Evolutionary conservation across 2,113 vertebrate species (phyloP), one percentile per base, ranked within the genome.

Genomic region (Plecturocebus donacophilus): DNA sequence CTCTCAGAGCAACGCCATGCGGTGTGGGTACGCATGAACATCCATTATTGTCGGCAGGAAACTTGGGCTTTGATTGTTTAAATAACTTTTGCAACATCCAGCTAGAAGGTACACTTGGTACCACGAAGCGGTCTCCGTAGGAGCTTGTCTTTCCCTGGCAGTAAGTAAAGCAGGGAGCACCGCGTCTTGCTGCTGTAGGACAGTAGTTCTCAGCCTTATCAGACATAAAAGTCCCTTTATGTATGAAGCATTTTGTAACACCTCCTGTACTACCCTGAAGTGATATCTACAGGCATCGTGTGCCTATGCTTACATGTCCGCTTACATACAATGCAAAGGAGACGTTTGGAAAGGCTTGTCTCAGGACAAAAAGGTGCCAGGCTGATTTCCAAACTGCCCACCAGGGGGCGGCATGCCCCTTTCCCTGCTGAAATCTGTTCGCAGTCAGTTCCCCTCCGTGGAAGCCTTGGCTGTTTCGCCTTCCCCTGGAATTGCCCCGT

Each of bases 401-500:
- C 84, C 66, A 96, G 95, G 81, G 92, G 95, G 92, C 84, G 7
- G 21, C 11, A 71, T 7, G 6, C 16, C 35, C 1, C 70, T 13
- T 35, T 42, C 45, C 0, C 9, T 32, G 30, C 79, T 6, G 54
- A 0, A 6, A 58, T 16, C 81, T 0, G 30, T 52, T 25, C 16
- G 13, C 54, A 8, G n/a, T 13, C 11, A 21, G 19, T 38, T 16
- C 32, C 40, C 2, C 0, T 3, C 9, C 21, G 0, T 5, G 1
- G 1, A 3, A 35, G 38, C 20, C 8, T 11, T 3, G 1, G 21
- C 40, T 10, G 56, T 14, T 49, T 17, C 1, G 12, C 25, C 19
- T n/a, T 20, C 8, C 11, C 0, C 14, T 14, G 6, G 49, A 21
- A 30, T 1, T 1, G 3, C 4, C 19, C 23, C 30, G 0, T 1